Percentiles rank a stretch among this genome's conserved stretches.
These are phyloP conservation scores for Grus americana DNA, from an alignment of 2,113 vertebrate genomes.

Conservation along the genomic window DNA sequence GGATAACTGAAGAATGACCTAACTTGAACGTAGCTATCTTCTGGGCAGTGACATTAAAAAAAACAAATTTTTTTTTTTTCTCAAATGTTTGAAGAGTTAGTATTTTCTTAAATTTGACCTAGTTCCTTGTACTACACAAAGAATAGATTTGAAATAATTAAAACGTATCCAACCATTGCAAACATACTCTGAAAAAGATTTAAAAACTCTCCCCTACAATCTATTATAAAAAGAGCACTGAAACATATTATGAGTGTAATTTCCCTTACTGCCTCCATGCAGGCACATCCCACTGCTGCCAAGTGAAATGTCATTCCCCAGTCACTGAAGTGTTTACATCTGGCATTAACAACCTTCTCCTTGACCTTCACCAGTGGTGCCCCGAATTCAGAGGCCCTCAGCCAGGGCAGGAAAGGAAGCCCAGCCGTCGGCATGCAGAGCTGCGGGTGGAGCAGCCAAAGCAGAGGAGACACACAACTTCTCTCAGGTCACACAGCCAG, in stretches of 20 bases:
- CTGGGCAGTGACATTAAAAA: not conserved
- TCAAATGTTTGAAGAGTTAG: not conserved
- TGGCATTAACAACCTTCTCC: not conserved
- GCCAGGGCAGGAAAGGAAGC: not conserved
- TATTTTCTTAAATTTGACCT: not conserved
- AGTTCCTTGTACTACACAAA: not conserved
- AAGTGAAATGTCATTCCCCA: not conserved
- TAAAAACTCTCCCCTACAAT: not conserved
- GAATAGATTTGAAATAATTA: not conserved
- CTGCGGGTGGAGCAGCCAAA: not conserved
- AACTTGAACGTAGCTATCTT: accelerated
- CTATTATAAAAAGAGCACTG: not conserved
- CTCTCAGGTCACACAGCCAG: accelerated
- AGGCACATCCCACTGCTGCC: not conserved
- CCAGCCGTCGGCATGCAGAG: not conserved
- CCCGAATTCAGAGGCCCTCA: not conserved
- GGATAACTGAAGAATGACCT: not conserved
- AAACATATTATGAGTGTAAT: not conserved
- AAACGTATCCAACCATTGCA: not conserved
- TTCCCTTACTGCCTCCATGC: not conserved
- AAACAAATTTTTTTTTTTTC: not conserved
- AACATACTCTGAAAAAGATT: not conserved
- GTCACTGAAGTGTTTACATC: not conserved
- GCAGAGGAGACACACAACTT: not conserved
- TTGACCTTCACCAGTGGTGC: not conserved